Conservation (phyloP, 2,113 vertebrate genomes). For the Oncorhynchus tshawytscha region DNA sequence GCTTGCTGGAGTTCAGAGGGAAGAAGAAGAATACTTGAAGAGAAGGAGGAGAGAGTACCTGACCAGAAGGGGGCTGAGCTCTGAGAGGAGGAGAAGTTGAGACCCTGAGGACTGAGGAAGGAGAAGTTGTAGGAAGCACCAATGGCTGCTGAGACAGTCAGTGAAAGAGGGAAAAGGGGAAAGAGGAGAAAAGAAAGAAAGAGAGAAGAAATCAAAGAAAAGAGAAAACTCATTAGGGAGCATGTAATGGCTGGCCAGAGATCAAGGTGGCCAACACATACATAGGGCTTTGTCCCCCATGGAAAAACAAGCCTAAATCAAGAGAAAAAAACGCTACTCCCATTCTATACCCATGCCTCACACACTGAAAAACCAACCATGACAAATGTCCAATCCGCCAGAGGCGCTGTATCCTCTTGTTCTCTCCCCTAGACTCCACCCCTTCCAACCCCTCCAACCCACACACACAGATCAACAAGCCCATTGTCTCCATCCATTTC, state of each 20-base stretch:
- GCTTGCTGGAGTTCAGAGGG: not conserved
- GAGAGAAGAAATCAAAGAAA: not conserved
- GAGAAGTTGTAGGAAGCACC: slow-evolving; percentile 99
- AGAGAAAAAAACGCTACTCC: not conserved
- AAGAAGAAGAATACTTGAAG: not conserved
- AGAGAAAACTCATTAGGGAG: slow-evolving; percentile 1
- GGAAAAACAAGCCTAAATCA: not conserved
- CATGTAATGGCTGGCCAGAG: not conserved
- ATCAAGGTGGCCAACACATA: not conserved
- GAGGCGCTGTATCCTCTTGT: too few relatives aligned
- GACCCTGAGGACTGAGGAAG: slow-evolving; percentile 99
- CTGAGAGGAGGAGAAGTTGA: slow-evolving; percentile 91
- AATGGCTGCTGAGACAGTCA: slow-evolving; percentile 87
- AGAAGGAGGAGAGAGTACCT: slow-evolving; percentile 78
- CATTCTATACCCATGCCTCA: not conserved
- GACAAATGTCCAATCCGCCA: too few relatives aligned
- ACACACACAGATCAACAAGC: not conserved
- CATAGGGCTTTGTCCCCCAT: not conserved
- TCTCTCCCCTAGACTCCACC: too few relatives aligned
- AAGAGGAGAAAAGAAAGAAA: not conserved
- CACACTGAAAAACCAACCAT: not conserved
- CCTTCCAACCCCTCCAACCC: too few relatives aligned
- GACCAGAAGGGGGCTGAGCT: slow-evolving; percentile 98
- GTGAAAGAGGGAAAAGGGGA: not conserved
- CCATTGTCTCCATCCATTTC: slow-evolving; percentile 23